Evolutionary conservation across 2,113 vertebrate genomes (phyloP).

Genomic region (Tor tambroides): DNA sequence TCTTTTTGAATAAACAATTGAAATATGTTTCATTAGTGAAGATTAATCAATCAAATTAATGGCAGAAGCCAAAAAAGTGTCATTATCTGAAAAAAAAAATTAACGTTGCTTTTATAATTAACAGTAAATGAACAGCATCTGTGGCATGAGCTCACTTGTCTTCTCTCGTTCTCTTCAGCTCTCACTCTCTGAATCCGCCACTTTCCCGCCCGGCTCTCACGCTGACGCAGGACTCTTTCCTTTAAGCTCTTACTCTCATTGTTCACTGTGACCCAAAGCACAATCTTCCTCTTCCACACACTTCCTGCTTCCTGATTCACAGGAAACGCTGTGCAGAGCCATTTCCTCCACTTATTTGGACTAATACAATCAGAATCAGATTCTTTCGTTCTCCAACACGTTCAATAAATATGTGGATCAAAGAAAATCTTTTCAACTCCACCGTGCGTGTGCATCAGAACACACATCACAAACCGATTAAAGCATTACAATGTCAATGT

Average conservation of each 20-base stretch:
- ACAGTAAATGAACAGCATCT: neutral
- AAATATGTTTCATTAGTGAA: no score
- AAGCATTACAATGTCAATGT: neutral
- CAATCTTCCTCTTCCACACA: conserved; percentile 83
- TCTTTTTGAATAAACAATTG: no score
- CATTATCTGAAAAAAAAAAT: neutral
- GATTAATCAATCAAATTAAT: no score
- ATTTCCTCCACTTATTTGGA: conserved; percentile 32
- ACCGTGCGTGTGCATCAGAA: neutral
- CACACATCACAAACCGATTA: neutral
- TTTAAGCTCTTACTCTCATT: conserved; percentile 85
- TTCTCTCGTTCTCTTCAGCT: neutral
- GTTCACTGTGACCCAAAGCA: conserved; percentile 80
- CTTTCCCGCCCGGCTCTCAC: conserved; percentile 62
- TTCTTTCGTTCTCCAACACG: conserved; percentile 36
- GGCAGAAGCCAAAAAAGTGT: no score
- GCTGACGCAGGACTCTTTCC: conserved; percentile 94
- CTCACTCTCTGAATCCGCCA: neutral
- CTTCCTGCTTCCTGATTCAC: conserved; percentile 90
- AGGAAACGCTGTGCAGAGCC: conserved; percentile 80
- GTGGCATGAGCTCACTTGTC: neutral
- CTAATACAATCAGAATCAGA: conserved; percentile 25
- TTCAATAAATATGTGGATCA: conserved; percentile 24
- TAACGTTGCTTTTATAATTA: neutral
- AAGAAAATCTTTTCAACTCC: conserved; percentile 27